Conservation (phyloP, 2,888 invertebrate species). For the Leptothorax acervorum region DNA sequence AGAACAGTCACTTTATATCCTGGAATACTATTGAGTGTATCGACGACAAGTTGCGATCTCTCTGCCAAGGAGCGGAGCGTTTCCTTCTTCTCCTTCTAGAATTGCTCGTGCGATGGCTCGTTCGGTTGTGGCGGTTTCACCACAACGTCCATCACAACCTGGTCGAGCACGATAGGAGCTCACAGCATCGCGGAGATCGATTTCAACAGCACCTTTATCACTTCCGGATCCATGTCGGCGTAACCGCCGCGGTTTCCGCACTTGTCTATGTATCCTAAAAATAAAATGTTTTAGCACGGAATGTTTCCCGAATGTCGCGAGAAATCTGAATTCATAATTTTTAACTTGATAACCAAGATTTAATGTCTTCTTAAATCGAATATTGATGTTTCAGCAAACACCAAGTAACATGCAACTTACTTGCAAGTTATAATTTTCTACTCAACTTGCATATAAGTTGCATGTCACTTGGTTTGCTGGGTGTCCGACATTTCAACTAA, state of each 20-base stretch:
- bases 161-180: constrained; percentile 94
- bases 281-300: neutral
- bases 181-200: constrained; percentile 97
- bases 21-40: constrained; percentile 95
- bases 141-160: constrained; percentile 95
- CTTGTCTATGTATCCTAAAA: constrained; percentile 93
- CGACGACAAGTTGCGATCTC: constrained; percentile 94
- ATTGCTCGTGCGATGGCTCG: constrained; percentile 95
- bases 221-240: constrained; percentile 94
- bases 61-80: constrained; percentile 92
- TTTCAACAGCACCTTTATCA: constrained; percentile 94
- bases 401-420: too few species aligned
- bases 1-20: constrained; percentile 86
- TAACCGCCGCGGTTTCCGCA: constrained; percentile 99
- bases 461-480: too few species aligned
- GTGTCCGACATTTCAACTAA: too few species aligned
- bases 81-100: constrained; percentile 90
- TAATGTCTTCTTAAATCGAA: too few species aligned
- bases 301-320: neutral
- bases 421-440: too few species aligned
- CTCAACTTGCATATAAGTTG: too few species aligned
- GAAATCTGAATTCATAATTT: too few species aligned
- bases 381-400: too few species aligned
- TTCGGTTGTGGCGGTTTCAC: constrained; percentile 95
- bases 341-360: too few species aligned